phyloP scores from a whole-genome alignment of 2,113 vertebrate species.

The Tychaedon coryphoeus region DNA sequence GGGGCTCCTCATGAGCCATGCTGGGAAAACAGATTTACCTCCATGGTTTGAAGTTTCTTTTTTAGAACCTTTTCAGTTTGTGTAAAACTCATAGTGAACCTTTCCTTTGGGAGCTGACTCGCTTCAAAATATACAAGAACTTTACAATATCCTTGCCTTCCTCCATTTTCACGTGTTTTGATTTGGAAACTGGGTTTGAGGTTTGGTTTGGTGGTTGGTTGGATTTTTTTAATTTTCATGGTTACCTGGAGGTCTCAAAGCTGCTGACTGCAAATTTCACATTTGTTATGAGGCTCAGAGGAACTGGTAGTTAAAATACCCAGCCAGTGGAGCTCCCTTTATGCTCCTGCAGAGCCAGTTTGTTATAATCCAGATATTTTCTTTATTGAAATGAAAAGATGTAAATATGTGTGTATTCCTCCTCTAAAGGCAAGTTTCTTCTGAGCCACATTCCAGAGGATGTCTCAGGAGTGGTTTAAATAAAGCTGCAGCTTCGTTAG shows the following conservation, averaged over 20 bases:
- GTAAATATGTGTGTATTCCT: neutral
- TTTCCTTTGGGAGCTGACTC: neutral
- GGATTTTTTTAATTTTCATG: neutral
- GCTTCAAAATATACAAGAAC: neutral
- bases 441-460: neutral
- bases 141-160: neutral
- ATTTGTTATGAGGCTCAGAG: neutral
- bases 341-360: neutral
- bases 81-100: accelerated
- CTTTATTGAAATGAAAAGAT: neutral
- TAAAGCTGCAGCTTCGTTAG: neutral
- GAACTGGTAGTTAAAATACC: constrained; percentile 6
- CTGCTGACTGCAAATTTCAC: constrained; percentile 10
- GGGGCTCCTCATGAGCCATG: neutral
- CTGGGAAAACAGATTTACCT: neutral
- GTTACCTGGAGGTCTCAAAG: constrained; percentile 3
- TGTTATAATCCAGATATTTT: neutral
- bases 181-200: neutral
- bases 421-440: neutral
- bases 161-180: neutral
- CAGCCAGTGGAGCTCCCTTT: neutral
- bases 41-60: neutral
- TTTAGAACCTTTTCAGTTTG: neutral
- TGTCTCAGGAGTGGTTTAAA: neutral
- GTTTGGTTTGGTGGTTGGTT: neutral